These are phyloP conservation scores for Melinopterus prodromus DNA, from an alignment of 2,888 invertebrate genomes.

Conservation along the genomic window DNA sequence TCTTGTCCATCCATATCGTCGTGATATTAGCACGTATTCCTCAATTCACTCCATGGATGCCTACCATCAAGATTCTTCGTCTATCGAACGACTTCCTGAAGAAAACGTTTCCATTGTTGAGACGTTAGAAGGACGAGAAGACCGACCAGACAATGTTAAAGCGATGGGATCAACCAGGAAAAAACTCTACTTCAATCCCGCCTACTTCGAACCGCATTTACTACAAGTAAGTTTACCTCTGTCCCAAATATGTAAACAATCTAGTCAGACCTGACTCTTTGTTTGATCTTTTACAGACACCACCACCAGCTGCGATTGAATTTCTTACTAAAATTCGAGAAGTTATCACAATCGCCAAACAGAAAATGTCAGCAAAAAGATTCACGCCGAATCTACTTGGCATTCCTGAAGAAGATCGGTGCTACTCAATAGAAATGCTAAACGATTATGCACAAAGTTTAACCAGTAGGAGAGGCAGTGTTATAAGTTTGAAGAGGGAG, in stretches of 20 bases:
- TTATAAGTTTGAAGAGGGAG: slow-evolving; percentile 68
- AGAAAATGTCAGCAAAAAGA: slow-evolving; percentile 84
- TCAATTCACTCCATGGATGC: slow-evolving; percentile 37
- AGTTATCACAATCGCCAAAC: slow-evolving; percentile 89
- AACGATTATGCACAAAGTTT: slow-evolving; percentile 57
- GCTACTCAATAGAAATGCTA: slow-evolving; percentile 62
- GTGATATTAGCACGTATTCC: slow-evolving; percentile 41
- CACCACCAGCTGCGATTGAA: slow-evolving; percentile 89
- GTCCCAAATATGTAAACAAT: not conserved
- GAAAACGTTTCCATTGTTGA: slow-evolving; percentile 88
- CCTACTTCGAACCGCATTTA: slow-evolving; percentile 89
- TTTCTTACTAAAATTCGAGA: slow-evolving; percentile 89
- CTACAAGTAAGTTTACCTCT: slow-evolving; percentile 71
- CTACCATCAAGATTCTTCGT: slow-evolving; percentile 48
- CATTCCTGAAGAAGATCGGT: slow-evolving; percentile 82
- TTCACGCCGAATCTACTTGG: slow-evolving; percentile 80
- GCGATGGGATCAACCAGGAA: slow-evolving; percentile 77
- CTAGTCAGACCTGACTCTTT: slow-evolving; percentile 17
- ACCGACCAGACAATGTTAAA: slow-evolving; percentile 70
- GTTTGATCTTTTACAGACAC: slow-evolving; percentile 68
- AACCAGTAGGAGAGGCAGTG: slow-evolving; percentile 66
- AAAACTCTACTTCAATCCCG: slow-evolving; percentile 89
- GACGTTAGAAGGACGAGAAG: slow-evolving; percentile 73
- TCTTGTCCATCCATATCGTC: slow-evolving; percentile 70
- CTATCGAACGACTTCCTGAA: slow-evolving; percentile 79